Evolutionary conservation across 2,113 vertebrate genomes (phyloP), one percentile per base, ranked within the genome.

Genomic region (Amia ocellicauda): DNA sequence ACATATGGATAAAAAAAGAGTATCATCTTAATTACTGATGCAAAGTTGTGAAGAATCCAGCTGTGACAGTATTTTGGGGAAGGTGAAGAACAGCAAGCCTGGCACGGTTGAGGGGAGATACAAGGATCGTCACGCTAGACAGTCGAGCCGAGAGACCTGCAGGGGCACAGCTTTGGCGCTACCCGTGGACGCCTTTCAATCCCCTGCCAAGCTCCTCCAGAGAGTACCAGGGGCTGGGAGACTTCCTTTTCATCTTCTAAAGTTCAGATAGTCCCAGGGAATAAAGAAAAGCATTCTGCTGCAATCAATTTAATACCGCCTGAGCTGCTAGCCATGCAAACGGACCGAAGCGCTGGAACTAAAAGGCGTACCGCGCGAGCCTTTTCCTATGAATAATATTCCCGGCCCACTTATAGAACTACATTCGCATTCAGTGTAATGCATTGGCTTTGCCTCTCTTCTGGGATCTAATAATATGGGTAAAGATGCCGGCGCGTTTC

Each of bases 401-500:
- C 31, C 50, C 4, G 2, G 14, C 14, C 29, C 19, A 22, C 29
- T 41, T 53, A 24, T 3, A 11, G 14, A 63, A 2, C 3, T 31
- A 11, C 23, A 43, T 59, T 42, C 14, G n/a, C 14, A 28, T 47
- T 47, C n/a, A 20, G 26, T 29, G 27, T 36, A 36, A 28, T 36
- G 28, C 9, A 17, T 49, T 14, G 11, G 22, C 40, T 22, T 7
- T 28, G 41, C 40, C 23, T 45, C 22, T 40, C 36, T 42, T n/a
- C 3, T 11, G 57, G 2, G 4, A 67, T 41, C 55, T 79, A 74
- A 70, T 59, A 47, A 51, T 60, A 64, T 64, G 65, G 51, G 70
- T 69, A 70, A 61, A 73, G 77, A 73, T 67, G 42, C 19, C 65
- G 36, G 16, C 22, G 47, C 58, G 51, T 70, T 69, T 58, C 57